Percentiles rank a stretch among this genome's conserved stretches.
These are phyloP conservation scores for Sprattus sprattus DNA, from an alignment of 2,113 vertebrate genomes.

Conservation along the genomic window DNA sequence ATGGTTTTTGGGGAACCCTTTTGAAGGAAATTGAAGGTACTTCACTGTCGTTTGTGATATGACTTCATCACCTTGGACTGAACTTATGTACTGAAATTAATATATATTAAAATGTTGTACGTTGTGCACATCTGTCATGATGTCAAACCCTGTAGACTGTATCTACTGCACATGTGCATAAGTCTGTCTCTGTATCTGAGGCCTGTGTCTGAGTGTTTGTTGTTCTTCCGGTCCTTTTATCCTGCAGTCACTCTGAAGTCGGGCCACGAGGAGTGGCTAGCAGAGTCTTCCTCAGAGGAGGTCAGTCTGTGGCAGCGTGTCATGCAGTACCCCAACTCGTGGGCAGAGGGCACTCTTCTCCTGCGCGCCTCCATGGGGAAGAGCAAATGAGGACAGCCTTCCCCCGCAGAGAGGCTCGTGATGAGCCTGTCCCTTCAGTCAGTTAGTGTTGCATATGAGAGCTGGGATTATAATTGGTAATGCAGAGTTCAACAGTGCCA, in stretches of 20 bases:
- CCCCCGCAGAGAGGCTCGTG: not conserved
- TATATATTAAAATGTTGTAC: not conserved
- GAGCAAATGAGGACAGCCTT: slow-evolving; percentile 66
- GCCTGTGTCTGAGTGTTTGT: not conserved
- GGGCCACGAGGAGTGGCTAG: slow-evolving; percentile 81
- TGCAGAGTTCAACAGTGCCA: not conserved
- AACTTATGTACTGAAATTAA: no score
- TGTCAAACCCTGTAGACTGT: not conserved
- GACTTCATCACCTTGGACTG: no score
- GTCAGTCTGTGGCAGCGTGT: slow-evolving; percentile 93
- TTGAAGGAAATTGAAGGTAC: no score
- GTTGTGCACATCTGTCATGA: not conserved
- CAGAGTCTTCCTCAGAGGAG: slow-evolving; percentile 90
- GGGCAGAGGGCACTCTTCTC: slow-evolving; percentile 91
- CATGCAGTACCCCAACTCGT: slow-evolving; percentile 91
- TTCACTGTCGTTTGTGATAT: no score
- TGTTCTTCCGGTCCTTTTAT: not conserved
- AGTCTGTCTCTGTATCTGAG: slow-evolving; percentile 3
- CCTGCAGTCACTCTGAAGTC: slow-evolving; percentile 75
- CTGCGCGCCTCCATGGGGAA: slow-evolving; percentile 88
- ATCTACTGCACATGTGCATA: not conserved
- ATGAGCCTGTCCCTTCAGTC: not conserved
- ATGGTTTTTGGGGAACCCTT: no score
- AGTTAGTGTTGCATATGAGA: not conserved
- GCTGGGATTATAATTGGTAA: not conserved